These are phyloP conservation scores for Gorsachius goisagi DNA, from an alignment of 2,113 vertebrate species.

Conservation along the genomic window DNA sequence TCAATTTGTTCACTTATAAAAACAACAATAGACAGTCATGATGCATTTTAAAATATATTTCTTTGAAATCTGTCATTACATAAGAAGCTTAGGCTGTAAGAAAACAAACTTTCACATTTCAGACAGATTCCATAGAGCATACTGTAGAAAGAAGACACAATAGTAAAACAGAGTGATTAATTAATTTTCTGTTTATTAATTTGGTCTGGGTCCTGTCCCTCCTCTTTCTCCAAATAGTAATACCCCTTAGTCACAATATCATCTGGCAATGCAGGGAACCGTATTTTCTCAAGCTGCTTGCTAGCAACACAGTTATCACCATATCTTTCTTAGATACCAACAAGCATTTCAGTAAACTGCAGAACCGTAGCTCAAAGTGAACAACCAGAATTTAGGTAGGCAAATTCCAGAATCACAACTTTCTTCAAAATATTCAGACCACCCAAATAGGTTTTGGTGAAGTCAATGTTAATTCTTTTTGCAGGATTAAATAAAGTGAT, in stretches of 20 bases:
- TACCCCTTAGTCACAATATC: not conserved
- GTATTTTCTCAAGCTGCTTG: not conserved
- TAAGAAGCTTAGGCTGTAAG: not conserved
- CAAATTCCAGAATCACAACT: not conserved
- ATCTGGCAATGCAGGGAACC: not conserved
- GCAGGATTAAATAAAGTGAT: not conserved
- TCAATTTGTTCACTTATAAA: not conserved
- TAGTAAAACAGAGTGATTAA: not conserved
- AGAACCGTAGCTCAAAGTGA: not conserved
- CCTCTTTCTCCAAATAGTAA: not conserved
- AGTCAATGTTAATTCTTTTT: not conserved
- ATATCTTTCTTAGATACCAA: not conserved
- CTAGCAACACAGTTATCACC: not conserved
- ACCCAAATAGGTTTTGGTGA: not conserved
- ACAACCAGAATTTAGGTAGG: not conserved
- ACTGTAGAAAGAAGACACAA: not conserved
- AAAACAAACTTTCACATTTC: not conserved
- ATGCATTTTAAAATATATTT: not conserved
- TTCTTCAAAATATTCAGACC: not conserved
- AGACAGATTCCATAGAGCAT: not conserved
- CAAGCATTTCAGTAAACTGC: not conserved
- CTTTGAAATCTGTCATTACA: not conserved
- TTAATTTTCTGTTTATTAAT: not conserved
- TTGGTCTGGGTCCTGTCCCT: not conserved
- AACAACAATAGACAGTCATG: not conserved